Base-by-base conservation (phyloP, 2,113 vertebrate species). In the Hylia prasina region DNA sequence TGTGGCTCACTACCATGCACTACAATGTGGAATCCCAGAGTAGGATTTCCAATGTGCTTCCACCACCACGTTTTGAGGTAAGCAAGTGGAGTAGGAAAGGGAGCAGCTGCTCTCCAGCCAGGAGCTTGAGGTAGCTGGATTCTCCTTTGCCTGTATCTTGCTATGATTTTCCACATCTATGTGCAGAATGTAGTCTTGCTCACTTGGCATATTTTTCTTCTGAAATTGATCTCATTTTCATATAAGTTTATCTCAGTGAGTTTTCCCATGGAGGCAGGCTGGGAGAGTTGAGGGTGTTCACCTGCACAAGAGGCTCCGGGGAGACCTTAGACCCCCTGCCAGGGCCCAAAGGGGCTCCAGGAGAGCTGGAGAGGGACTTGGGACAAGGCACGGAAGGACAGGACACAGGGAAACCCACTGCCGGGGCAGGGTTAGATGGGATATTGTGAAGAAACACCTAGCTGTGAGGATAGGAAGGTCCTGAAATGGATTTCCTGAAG, bases 1-100 rank as follows among this genome's bases (percentile, higher is more conserved):
- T 96, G 78, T 70, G 50, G 33, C 87, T 97, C 54, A 50, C 84
- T 80, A 91, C 58, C 58, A 48, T 94, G 64, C n/a, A 80, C 93
- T 83, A 63, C 79, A 82, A 35, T 28, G 54, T 70, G 90, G 87
- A 96, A 93, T 86, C 88, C 90, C 12, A 0, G 70, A 94, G 63
- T 11, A 44, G 58, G 71, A 63, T 95, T 93, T 90, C 89, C 89
- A 72, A 28, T 20, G 18, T 28, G 23, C 30, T 81, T 63, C n/a
- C 45, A 9, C 21, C 33, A 77, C 44, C 5, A n/a, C 2, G 0
- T 33, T 94, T 53, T 39, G 30, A 30, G 73, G 21, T 7, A 2
- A 51, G 15, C 3, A 63, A 57, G 22, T 10, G 18, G 11, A 68
- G 24, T 3, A 63, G 57, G 16, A 50, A 11, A 23, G 57, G 21